Base-by-base conservation (phyloP, 2,113 vertebrate genomes). In the Riparia riparia region DNA sequence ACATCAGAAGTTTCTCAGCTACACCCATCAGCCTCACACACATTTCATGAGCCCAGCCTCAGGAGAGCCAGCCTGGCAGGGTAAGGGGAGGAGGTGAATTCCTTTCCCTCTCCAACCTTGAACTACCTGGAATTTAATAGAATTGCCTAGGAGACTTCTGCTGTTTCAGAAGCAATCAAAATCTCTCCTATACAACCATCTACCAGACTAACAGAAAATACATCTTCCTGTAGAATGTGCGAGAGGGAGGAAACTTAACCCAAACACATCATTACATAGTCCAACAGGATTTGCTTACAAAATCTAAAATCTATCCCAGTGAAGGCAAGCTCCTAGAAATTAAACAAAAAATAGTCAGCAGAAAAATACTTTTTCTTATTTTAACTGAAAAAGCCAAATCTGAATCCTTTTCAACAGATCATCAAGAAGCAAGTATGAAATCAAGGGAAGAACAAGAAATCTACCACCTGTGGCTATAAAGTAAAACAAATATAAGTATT, bases 151-250 rank as follows among this genome's bases (percentile, higher is more conserved):
- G 68, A 90, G 79, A 88, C 5, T 66, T 78, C 51, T 41, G 58
- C 58, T 93, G 57, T 50, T 86, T 81, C 82, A 90, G 81, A 94
- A 66, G 61, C 50, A 86, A 93, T 83, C 66, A 93, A 76, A 76
- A 83, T 63, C 53, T 69, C 41, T 39, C 49, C 72, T 13, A 42
- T 25, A 57, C 58, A 77, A 26, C 63, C 39, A 45, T 28, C 81
- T 81, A 73, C 32, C 60, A 86, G 41, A 45, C 17, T 45, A 79
- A 86, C 15, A 88, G 64, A 92, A 93, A 94, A 89, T 21, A 74
- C 28, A 4, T 89, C 80, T 93, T 91, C 56, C 68, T 74, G 31
- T 14, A 91, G 58, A 90, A 80, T 16, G 54, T 25, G 82, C 2
- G 11, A 70, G 26, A 90, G 68, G 74, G 60, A 91, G 18, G 64